phyloP scores from a whole-genome alignment of 2,888 invertebrate species.

The Oeneis ivallda region DNA sequence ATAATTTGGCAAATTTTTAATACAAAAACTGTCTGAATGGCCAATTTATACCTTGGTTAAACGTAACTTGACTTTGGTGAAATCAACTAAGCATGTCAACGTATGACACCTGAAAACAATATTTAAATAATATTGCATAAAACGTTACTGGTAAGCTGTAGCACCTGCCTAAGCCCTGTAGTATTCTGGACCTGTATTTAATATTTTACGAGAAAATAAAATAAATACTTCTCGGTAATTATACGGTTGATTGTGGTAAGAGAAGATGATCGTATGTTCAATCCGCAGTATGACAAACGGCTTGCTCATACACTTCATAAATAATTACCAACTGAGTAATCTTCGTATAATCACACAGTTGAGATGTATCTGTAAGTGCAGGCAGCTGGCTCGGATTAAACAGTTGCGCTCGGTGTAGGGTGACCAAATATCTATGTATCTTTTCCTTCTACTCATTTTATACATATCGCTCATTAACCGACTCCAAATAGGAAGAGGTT shows the following conservation, averaged over 20 bases:
- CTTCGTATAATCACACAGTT: conserved; percentile 27
- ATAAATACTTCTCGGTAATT: neutral
- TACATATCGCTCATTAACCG: too few species aligned
- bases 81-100: too few species aligned
- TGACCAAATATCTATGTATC: neutral
- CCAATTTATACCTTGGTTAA: too few species aligned
- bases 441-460: neutral
- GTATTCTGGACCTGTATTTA: neutral
- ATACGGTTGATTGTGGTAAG: neutral
- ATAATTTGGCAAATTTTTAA: too few species aligned
- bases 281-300: conserved; percentile 15
- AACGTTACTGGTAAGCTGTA: too few species aligned
- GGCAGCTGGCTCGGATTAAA: conserved; percentile 27
- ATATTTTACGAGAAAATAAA: neutral
- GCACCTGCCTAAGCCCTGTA: too few species aligned
- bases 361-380: conserved; percentile 25
- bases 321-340: conserved; percentile 26
- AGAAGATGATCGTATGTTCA: neutral
- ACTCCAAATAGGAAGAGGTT: too few species aligned
- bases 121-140: too few species aligned
- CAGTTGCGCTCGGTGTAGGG: conserved; percentile 17
- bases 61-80: too few species aligned
- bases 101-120: too few species aligned
- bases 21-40: too few species aligned
- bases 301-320: conserved; percentile 21